These are phyloP conservation scores for Riparia riparia DNA, from an alignment of 2,113 vertebrate genomes.

Conservation along the genomic window DNA sequence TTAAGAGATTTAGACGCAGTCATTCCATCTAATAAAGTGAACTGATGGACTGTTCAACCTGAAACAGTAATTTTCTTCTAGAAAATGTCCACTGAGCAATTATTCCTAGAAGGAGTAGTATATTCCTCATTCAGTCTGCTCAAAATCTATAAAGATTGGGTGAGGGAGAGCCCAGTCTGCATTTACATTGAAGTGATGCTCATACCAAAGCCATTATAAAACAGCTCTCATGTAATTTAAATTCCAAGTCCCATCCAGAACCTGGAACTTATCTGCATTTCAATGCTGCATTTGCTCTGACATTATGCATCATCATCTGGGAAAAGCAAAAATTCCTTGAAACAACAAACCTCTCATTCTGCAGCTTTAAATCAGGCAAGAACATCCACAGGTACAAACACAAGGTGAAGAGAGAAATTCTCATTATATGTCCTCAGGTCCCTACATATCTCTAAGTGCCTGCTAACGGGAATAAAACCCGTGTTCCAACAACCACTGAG, in stretches of 20 bases:
- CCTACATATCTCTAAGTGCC: not conserved
- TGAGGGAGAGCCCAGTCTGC: not conserved
- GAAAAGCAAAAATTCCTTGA: slow-evolving; percentile 52
- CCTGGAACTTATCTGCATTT: slow-evolving; percentile 50
- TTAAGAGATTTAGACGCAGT: slow-evolving; percentile 29
- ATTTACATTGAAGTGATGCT: slow-evolving; percentile 5
- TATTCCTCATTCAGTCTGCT: not conserved
- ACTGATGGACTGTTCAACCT: not conserved
- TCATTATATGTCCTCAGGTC: not conserved
- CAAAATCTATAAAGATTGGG: not conserved
- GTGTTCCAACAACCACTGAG: not conserved
- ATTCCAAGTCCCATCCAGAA: slow-evolving; percentile 39
- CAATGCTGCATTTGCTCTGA: slow-evolving; percentile 41
- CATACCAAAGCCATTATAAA: not conserved
- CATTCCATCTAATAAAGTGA: not conserved
- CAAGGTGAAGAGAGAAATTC: not conserved
- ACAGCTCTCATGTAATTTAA: slow-evolving; percentile 5
- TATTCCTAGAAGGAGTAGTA: slow-evolving; percentile 13
- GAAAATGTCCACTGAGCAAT: not conserved
- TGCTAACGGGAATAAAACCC: not conserved
- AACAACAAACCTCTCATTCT: slow-evolving; percentile 23
- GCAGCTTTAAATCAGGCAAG: slow-evolving; percentile 18
- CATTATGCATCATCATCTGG: slow-evolving; percentile 21
- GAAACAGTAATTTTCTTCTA: not conserved
- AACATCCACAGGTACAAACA: not conserved